phyloP scores from a whole-genome alignment of 2,113 vertebrate species.

The Gasterosteus nipponicus region DNA sequence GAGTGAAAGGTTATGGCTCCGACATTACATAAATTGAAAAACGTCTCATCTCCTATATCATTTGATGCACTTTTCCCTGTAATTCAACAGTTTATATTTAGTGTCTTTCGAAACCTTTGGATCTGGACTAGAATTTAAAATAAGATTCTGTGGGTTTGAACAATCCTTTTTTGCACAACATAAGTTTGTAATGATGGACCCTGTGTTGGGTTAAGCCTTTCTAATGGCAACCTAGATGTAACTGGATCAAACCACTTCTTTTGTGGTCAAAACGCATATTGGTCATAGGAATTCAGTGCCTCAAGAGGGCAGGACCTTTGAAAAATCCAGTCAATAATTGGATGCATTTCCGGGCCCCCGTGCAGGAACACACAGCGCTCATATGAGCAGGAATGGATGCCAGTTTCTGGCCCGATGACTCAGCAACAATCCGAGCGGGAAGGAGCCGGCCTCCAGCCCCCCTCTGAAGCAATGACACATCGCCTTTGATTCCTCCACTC shows the following conservation, averaged over 20 bases:
- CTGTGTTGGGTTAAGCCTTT: constrained; percentile 36
- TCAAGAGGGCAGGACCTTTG: constrained; percentile 5
- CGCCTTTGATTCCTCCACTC: constrained; percentile 38
- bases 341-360: background rate
- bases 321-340: constrained; percentile 19
- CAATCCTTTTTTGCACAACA: constrained; percentile 52
- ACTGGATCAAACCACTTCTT: constrained; percentile 16
- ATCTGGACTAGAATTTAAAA: constrained; percentile 58
- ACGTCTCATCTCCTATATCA: constrained; percentile 42
- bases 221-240: constrained; percentile 26
- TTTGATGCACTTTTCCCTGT: constrained; percentile 53
- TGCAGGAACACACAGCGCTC: background rate
- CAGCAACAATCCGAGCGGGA: constrained; percentile 72
- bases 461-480: constrained; percentile 67
- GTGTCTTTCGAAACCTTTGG: constrained; percentile 42
- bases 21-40: constrained; percentile 43
- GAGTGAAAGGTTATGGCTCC: constrained; percentile 41
- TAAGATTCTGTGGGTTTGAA: constrained; percentile 51
- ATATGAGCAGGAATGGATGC: constrained; percentile 24
- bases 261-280: constrained; percentile 3
- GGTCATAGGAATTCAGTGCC: constrained; percentile 32
- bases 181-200: constrained; percentile 50
- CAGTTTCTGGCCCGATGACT: constrained; percentile 66
- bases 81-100: constrained; percentile 61
- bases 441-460: constrained; percentile 47